Base-by-base conservation (phyloP, 30 jellyfish, hydroid and myxozoan species). In the Mastigias papua region DNA sequence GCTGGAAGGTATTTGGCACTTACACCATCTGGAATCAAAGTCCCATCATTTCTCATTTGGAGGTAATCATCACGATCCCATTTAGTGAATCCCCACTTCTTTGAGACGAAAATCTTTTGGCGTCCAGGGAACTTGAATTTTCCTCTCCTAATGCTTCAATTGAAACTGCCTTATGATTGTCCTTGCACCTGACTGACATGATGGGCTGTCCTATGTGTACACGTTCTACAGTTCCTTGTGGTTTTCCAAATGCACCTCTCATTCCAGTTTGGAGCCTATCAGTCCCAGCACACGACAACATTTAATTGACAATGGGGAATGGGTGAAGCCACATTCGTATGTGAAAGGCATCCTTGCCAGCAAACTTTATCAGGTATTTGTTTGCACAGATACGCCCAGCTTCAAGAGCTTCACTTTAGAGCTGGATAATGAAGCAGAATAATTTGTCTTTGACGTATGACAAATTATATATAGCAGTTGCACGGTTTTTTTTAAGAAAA, bases 271-370 rank as follows among this genome's bases (percentile, higher is more conserved):
- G 99, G 90, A 96, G 98, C 97, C 99, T 91, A 96, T 96, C 99
- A 89, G 99, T 98, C 64, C 99, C 99, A 34, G 99, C 99, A 96
- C 99, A 96, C 88, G 99, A 96, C 98, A 96, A 96, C 99, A 96
- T 96, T 74, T 96, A 92, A 77, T 96, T 96, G 88, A 91, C 95
- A 89, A 96, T 89, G 78, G 92, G 99, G 89, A 69, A 96, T 11
- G 99, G 99, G 78, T 96, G 99, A 9, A 96, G 98, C 28, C 99
- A 67, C 64, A 96, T 96, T 8, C 99, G 84, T 32, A 96, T 96
- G 85, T 96, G 99, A 86, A 96, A 96, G 66, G 98, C 60, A 73
- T 96, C 99, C 61, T 96, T 96, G 21, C 99, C 99, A 72, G 95
- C 97, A 74, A 78, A 35, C 66, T 96, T 96, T 73, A 96, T 86